Conservation (phyloP, 2,797 vertebrate genomes). For the Simalia tracyae region DNA sequence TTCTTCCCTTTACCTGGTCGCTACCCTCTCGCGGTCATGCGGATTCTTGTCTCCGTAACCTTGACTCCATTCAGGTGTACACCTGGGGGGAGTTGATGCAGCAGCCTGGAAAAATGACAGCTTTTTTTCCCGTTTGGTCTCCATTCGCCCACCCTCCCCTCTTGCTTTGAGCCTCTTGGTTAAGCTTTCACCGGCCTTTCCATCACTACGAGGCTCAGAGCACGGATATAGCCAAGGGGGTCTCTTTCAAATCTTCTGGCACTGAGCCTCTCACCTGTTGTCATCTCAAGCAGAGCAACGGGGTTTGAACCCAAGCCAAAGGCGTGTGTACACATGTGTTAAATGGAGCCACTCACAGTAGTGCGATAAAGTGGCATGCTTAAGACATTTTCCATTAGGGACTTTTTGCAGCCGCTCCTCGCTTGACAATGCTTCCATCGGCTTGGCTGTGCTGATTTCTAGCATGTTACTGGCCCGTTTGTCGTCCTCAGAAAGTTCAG, state of each 20-base stretch:
- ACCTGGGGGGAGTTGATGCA: not conserved
- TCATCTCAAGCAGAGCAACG: constrained; percentile 68
- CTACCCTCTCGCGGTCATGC: no score
- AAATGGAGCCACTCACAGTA: constrained; percentile 68
- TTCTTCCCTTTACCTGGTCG: no score
- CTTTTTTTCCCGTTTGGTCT: not conserved
- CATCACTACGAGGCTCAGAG: not conserved
- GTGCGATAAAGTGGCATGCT: constrained; percentile 74
- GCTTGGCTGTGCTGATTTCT: constrained; percentile 62
- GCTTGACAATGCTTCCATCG: constrained; percentile 72
- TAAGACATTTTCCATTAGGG: constrained; percentile 76
- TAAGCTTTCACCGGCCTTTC: not conserved
- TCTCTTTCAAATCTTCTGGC: constrained; percentile 3
- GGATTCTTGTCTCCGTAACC: no score
- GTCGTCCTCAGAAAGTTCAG: constrained; percentile 62
- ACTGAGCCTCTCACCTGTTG: constrained; percentile 65
- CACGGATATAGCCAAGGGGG: not conserved
- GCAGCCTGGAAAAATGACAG: not conserved
- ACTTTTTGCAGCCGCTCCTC: constrained; percentile 77
- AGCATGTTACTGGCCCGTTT: constrained; percentile 65
- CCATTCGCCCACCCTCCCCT: not conserved
- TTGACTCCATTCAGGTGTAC: not conserved
- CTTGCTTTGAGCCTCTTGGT: not conserved
- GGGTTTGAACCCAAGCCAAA: constrained; percentile 70
- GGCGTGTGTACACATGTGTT: constrained; percentile 9